phyloP scores from a whole-genome alignment of 2,888 invertebrate species.

The Agapostemon virescens region DNA sequence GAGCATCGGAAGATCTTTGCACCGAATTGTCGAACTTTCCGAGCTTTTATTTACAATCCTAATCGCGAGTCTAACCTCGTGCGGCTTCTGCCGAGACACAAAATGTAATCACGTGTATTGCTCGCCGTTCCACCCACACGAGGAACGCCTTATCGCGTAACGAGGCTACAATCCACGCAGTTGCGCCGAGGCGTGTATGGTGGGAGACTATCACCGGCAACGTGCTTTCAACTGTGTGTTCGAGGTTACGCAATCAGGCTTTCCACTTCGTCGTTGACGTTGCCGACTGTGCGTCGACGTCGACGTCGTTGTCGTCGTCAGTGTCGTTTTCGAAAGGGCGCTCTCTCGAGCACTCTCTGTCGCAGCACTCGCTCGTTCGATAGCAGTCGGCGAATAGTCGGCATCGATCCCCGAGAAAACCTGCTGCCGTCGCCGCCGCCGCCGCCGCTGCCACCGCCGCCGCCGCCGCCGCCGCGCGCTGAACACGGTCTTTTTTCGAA shows the following conservation, averaged over 20 bases:
- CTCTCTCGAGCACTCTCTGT: constrained; percentile 43
- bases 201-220: constrained; percentile 56
- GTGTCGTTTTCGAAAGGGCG: constrained; percentile 52
- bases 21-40: neutral
- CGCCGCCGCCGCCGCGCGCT: constrained; percentile 1
- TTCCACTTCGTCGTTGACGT: constrained; percentile 57
- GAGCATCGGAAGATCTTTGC: neutral
- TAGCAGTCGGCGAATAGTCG: constrained; percentile 56
- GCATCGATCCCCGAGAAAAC: constrained; percentile 60
- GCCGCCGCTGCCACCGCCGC: constrained; percentile 33
- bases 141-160: constrained; percentile 59
- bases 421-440: constrained; percentile 38
- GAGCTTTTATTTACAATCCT: neutral
- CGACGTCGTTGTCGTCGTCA: constrained; percentile 40
- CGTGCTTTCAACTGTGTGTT: constrained; percentile 58
- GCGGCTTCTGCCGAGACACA: constrained; percentile 45
- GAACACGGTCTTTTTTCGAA: constrained; percentile 57
- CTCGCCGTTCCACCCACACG: constrained; percentile 53
- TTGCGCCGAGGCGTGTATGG: constrained; percentile 42
- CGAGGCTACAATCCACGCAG: constrained; percentile 60
- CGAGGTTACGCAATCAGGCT: constrained; percentile 63
- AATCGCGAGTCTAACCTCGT: constrained; percentile 21
- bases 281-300: constrained; percentile 54
- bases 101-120: constrained; percentile 52
- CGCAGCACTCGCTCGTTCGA: constrained; percentile 63